These are phyloP conservation scores for Psittacus erithacus DNA, from an alignment of 2,113 vertebrate genomes.

Conservation along the genomic window DNA sequence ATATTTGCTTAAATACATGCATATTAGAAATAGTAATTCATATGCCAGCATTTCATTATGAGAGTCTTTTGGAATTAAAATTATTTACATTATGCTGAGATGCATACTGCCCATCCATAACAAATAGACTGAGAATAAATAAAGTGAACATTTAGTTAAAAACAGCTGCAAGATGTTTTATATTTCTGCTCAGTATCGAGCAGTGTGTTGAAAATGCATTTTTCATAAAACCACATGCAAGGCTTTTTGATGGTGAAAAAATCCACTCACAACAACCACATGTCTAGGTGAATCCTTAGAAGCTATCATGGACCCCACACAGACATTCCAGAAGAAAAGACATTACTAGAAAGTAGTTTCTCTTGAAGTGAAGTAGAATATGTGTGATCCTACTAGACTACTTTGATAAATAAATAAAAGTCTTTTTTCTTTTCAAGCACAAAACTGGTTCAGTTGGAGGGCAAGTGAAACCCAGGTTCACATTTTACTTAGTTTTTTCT, in stretches of 20 bases:
- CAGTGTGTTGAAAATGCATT: conserved; percentile 65
- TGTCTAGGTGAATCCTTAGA: conserved; percentile 58
- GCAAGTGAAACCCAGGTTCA: conserved; percentile 1
- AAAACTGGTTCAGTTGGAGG: conserved; percentile 28
- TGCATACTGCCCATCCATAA: conserved; percentile 60
- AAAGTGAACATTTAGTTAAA: conserved; percentile 66
- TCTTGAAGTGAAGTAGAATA: conserved; percentile 25
- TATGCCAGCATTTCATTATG: conserved; percentile 47
- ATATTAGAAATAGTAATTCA: conserved; percentile 54
- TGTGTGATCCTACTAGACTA: not conserved
- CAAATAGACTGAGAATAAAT: conserved; percentile 69
- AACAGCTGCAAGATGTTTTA: conserved; percentile 73
- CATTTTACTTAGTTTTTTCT: not conserved
- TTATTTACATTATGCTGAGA: conserved; percentile 69
- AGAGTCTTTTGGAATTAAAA: conserved; percentile 37
- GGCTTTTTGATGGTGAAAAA: conserved; percentile 66
- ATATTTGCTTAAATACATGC: conserved; percentile 37
- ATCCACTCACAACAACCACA: conserved; percentile 56
- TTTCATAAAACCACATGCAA: conserved; percentile 76
- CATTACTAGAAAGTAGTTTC: conserved; percentile 22
- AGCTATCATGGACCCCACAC: conserved; percentile 65
- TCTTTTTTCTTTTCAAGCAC: not conserved
- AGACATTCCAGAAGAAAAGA: conserved; percentile 45
- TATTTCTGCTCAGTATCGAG: conserved; percentile 62
- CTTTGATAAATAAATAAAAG: conserved; percentile 54